These are phyloP conservation scores for Cerastis rubricosa DNA, from an alignment of 2,888 invertebrate genomes.

Conservation along the genomic window DNA sequence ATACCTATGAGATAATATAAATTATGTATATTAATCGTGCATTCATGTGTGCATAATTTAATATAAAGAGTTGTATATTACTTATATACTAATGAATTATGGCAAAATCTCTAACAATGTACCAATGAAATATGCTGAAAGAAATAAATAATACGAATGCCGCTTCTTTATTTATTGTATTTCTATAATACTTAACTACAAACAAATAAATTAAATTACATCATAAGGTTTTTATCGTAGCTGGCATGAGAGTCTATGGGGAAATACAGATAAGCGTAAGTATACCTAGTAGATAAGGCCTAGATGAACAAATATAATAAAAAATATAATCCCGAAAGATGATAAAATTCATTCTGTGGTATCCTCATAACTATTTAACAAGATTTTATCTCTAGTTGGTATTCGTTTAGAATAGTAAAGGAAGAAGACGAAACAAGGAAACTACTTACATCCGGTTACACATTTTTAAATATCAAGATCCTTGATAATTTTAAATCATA, in stretches of 20 bases:
- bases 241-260: not conserved
- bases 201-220: conserved; percentile 33
- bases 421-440: not conserved
- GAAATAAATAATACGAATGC: conserved; percentile 90
- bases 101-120: conserved; percentile 89
- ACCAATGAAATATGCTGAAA: conserved; percentile 90
- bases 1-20: conserved; percentile 84
- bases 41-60: conserved; percentile 87
- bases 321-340: conserved; percentile 4
- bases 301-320: conserved; percentile 20
- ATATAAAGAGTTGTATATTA: conserved; percentile 89
- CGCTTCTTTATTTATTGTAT: conserved; percentile 89
- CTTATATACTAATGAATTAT: conserved; percentile 85
- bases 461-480: not conserved
- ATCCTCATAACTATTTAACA: conserved; percentile 19
- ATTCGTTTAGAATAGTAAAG: not conserved
- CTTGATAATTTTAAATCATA: not conserved
- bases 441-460: not conserved
- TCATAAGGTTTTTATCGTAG: conserved; percentile 16
- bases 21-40: conserved; percentile 88
- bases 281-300: conserved; percentile 24
- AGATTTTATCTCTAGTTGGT: not conserved
- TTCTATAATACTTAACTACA: conserved; percentile 81
- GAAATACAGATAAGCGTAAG: conserved; percentile 24
- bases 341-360: conserved; percentile 22